Base-by-base conservation (phyloP, 2,888 invertebrate species). In the Drosophila birchii region DNA sequence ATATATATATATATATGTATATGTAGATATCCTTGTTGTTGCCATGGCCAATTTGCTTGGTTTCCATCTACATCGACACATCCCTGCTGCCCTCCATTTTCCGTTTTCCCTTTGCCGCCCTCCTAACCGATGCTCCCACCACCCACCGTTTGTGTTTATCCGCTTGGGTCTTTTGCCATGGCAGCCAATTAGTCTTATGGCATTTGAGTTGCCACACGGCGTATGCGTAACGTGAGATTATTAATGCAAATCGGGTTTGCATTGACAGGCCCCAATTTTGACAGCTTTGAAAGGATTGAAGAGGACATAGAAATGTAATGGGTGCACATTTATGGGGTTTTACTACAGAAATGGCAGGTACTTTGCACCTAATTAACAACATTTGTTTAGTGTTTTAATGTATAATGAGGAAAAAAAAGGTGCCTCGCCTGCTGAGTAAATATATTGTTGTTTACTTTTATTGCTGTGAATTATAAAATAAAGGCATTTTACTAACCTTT, bases 171-270 rank as follows among this genome's bases (percentile, higher is more conserved):
- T 61, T 45, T 44, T 54, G 44, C 53, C 56, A 56, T 62, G 49
- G 59, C 39, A 76, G 71, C 88, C 84, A 86, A 84, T 84, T 84
- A 88, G 86, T 79, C 77, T 73, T 82, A 80, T 75, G 80, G 71
- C 75, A 64, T 79, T 78, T 60, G 54, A 75, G 79, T 53, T 47
- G 55, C 57, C 68, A 76, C 79, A 73, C n/a, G 67, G 75, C 80
- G 80, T 87, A 85, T 87, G 58, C 69, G 67, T 78, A 85, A 87
- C 79, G 66, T 73, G 64, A 41, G 18, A 51, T 76, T 55, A 79
- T 84, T 86, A 81, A 83, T 84, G 73, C 79, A 81, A 74, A 79
- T 86, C 75, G 72, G 68, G 74, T 78, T 73, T 68, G 71, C 61
- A 69, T 75, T 78, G 69, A 76, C 45, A 78, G 54, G 64, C 56